phyloP scores from a whole-genome alignment of 2,113 vertebrate species.

The Pongo abelii region DNA sequence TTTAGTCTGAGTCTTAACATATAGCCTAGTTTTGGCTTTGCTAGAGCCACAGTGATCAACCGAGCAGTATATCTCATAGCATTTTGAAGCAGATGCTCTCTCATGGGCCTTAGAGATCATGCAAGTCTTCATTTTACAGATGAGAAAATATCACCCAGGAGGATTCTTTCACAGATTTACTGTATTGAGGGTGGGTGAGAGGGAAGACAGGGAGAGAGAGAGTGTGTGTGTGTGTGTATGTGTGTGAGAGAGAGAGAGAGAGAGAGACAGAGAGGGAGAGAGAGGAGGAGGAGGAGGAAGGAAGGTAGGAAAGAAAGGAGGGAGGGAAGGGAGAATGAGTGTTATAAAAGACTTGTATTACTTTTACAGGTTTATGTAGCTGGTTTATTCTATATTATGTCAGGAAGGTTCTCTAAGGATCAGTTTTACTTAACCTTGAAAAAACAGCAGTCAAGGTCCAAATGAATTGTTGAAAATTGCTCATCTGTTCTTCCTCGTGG shows the following conservation, averaged over 20 bases:
- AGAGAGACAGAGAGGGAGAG: no score
- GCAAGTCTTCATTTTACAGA: conserved; percentile 49
- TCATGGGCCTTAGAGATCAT: neutral
- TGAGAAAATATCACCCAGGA: neutral
- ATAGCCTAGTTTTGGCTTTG: neutral
- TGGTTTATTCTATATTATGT: conserved; percentile 5
- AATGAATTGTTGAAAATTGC: neutral
- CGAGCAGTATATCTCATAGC: neutral
- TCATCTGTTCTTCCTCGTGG: conserved; percentile 38
- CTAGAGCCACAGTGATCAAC: neutral
- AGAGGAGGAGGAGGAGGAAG: no score
- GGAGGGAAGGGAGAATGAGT: neutral
- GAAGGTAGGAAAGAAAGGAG: neutral
- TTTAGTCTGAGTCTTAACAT: conserved; percentile 12
- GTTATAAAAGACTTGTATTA: neutral
- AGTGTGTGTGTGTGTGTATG: neutral
- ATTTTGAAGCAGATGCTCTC: neutral
- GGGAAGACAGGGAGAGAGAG: neutral
- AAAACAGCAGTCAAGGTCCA: conserved; percentile 38
- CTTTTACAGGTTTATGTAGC: conserved; percentile 29
- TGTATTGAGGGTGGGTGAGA: neutral
- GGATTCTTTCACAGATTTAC: conserved; percentile 40
- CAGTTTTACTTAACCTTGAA: conserved; percentile 49
- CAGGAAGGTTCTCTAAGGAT: conserved; percentile 17
- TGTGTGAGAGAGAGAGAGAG: neutral